Base-by-base conservation (phyloP, 2,888 invertebrate species). In the Ypsolopha scabrella region DNA sequence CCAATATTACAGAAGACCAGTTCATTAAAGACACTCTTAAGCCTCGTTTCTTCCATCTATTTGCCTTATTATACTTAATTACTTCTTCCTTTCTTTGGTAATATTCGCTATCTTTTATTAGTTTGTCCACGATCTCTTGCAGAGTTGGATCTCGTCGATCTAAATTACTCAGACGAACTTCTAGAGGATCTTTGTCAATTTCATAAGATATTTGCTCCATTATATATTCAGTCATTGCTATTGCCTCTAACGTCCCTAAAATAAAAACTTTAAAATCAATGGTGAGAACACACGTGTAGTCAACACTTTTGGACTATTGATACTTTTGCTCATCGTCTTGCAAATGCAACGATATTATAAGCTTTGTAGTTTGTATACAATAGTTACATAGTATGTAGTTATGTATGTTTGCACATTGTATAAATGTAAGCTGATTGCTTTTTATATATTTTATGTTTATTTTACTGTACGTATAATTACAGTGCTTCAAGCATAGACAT, bases 21-120 rank as follows among this genome's bases (percentile, higher is more conserved):
- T 88, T 89, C 89, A 94, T 90, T 2, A 93, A 88, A 8, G 91
- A 83, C 6, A 94, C 64, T 11, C 90, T 80, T 1, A 93, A 72
- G 0, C 93, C 96, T 41, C 89, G 88, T 68, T 96, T 96, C 62
- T 89, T 93, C 95, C 95, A 96, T n/a, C 92, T 83, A 73, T 93
- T 92, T 54, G 81, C 86, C 53, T 72, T 68, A 62, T 92, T 92
- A 61, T 89, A 90, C 1, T 69, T 61, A 10, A 80, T 72, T 13
- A 90, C 80, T 6, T 74, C 78, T 37, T 65, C 60, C 51, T 79
- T 82, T 9, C 91, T 73, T 1, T 66, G 57, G 0, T 79, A 72
- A 57, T 89, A 90, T 39, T 90, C 80, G 0, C 81, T 52, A n/a
- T 55, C 54, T 53, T 75, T 68, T 37, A 87, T 68, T 52, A 91